phyloP scores from a whole-genome alignment of 2,113 vertebrate species.

The Zosterops pallidus region DNA sequence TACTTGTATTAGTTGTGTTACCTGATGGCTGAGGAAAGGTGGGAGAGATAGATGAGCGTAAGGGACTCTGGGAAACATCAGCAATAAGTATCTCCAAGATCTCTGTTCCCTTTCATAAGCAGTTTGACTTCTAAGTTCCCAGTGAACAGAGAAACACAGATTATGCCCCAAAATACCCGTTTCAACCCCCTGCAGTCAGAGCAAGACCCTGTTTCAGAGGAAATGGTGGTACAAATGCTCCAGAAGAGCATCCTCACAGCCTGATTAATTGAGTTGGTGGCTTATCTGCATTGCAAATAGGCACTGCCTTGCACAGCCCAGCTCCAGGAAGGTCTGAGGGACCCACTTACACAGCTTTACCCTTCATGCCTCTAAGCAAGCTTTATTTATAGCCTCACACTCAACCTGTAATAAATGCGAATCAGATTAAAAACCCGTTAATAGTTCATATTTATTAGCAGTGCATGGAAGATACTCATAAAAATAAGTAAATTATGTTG shows the following conservation, averaged over 20 bases:
- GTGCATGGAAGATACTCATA: slow-evolving; percentile 47
- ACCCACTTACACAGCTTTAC: neutral
- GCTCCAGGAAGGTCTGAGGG: neutral
- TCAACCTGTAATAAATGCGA: slow-evolving; percentile 57
- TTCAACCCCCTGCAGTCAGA: neutral
- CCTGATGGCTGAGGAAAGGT: neutral
- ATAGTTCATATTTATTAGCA: slow-evolving; percentile 71
- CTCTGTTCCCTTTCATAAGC: neutral
- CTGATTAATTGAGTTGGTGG: neutral
- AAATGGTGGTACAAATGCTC: rapidly evolving
- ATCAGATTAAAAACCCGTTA: slow-evolving; percentile 69
- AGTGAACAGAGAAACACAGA: neutral
- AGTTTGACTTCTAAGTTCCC: neutral
- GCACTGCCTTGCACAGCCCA: neutral
- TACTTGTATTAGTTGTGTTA: neutral
- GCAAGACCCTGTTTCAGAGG: neutral
- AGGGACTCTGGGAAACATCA: neutral
- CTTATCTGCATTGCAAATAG: slow-evolving; percentile 1
- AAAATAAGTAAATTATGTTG: slow-evolving; percentile 68
- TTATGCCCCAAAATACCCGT: neutral
- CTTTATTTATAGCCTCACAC: slow-evolving; percentile 65
- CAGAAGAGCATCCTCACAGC: neutral
- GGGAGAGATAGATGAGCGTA: neutral
- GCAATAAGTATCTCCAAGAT: neutral
- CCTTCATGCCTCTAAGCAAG: slow-evolving; percentile 2